Conservation (phyloP, 2,113 vertebrate species). For the Suncus etruscus region DNA sequence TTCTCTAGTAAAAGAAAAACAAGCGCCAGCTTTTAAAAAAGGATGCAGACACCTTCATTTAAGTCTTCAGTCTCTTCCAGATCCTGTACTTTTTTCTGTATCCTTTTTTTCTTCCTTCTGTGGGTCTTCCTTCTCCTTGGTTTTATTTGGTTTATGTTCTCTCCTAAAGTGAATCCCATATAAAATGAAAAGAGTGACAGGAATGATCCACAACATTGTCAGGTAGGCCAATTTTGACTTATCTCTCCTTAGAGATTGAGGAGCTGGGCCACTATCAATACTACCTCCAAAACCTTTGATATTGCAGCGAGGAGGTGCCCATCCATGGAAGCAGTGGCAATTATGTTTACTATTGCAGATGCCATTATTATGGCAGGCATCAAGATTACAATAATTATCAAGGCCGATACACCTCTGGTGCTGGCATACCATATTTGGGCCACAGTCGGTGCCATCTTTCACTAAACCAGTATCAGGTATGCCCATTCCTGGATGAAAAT, state of each 20-base stretch:
- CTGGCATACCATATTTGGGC: constrained; percentile 51
- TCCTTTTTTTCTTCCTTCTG: too few relatives aligned
- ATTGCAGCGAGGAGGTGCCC: constrained; percentile 70
- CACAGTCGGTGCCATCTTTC: constrained; percentile 53
- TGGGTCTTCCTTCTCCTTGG: neutral
- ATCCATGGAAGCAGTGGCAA: constrained; percentile 71
- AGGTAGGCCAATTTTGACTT: neutral
- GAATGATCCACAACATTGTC: constrained; percentile 6
- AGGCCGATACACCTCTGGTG: neutral
- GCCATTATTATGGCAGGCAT: constrained; percentile 15
- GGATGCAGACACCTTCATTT: too few relatives aligned
- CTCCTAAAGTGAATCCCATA: neutral
- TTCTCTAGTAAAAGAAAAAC: too few relatives aligned
- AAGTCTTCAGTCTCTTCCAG: too few relatives aligned
- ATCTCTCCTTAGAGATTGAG: too few relatives aligned
- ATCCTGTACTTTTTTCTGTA: too few relatives aligned
- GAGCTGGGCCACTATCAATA: constrained; percentile 61
- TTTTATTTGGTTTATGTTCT: neutral
- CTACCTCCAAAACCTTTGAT: constrained; percentile 60
- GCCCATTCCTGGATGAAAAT: constrained; percentile 59
- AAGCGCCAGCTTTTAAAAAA: too few relatives aligned
- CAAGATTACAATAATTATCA: neutral
- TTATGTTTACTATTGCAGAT: constrained; percentile 72
- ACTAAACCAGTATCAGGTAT: constrained; percentile 58
- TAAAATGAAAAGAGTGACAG: neutral